These are phyloP conservation scores for Sciurus niger DNA, from an alignment of 2,113 vertebrate species.

Conservation along the genomic window DNA sequence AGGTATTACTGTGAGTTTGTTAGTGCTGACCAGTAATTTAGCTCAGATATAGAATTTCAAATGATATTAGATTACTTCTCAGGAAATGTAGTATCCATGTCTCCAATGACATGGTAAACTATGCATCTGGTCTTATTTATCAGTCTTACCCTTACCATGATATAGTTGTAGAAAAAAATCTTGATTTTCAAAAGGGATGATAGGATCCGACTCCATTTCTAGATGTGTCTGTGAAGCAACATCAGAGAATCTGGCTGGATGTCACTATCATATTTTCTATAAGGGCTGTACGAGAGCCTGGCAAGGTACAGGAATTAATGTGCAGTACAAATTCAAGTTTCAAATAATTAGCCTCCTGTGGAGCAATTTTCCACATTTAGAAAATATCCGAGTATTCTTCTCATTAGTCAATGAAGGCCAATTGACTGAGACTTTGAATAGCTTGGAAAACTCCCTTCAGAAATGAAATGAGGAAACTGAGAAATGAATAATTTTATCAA, in stretches of 20 bases:
- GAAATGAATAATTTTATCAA: constrained; percentile 26
- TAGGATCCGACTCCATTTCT: neutral
- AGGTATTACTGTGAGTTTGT: neutral
- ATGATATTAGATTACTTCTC: neutral
- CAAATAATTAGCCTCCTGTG: constrained; percentile 62
- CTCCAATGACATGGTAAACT: neutral
- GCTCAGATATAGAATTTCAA: neutral
- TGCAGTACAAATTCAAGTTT: constrained; percentile 50
- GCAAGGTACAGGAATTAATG: constrained; percentile 41
- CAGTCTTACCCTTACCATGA: neutral
- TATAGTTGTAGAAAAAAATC: constrained; percentile 28
- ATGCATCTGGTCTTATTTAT: neutral
- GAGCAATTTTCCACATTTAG: constrained; percentile 38
- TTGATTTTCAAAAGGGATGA: constrained; percentile 13
- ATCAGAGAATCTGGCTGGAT: neutral
- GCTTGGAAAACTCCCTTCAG: constrained; percentile 23
- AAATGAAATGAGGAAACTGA: constrained; percentile 39
- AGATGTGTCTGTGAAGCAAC: neutral
- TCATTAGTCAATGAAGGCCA: constrained; percentile 43
- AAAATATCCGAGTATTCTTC: neutral
- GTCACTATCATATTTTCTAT: neutral
- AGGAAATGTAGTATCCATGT: neutral
- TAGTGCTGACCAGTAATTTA: constrained; percentile 12
- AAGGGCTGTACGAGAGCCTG: constrained; percentile 6
- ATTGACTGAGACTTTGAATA: constrained; percentile 21